Evolutionary conservation across 2,797 vertebrate genomes (phyloP).

Genomic region (Syngnathus acus): DNA sequence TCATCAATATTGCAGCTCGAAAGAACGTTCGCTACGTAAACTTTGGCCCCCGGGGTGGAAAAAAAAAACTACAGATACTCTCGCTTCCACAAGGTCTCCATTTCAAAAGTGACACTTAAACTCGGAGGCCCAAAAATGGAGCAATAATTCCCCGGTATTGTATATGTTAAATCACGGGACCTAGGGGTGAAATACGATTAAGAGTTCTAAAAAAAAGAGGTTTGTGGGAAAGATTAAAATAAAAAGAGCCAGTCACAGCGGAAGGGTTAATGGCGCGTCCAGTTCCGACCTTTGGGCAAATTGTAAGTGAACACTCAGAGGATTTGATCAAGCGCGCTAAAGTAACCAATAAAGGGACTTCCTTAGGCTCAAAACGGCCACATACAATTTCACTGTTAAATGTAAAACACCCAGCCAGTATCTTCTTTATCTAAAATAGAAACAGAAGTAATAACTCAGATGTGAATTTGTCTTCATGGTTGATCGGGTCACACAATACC

Average conservation of each 20-base stretch:
- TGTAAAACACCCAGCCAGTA: too few relatives aligned
- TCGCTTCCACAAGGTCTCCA: slow-evolving; percentile 36
- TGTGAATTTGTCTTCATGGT: too few relatives aligned
- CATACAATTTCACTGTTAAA: background rate
- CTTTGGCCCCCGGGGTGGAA: slow-evolving; percentile 32
- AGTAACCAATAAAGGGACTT: background rate
- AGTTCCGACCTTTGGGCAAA: slow-evolving; percentile 49
- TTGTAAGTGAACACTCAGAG: slow-evolving; percentile 37
- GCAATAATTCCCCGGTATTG: slow-evolving; percentile 17
- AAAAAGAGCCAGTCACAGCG: slow-evolving; percentile 29
- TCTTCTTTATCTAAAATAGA: background rate
- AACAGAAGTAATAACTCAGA: too few relatives aligned
- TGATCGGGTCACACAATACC: too few relatives aligned
- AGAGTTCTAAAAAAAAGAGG: slow-evolving; percentile 40
- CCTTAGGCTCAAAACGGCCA: background rate
- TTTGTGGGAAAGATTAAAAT: slow-evolving; percentile 50
- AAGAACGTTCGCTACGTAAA: slow-evolving; percentile 35
- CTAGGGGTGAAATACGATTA: slow-evolving; percentile 54
- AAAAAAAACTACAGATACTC: slow-evolving; percentile 23
- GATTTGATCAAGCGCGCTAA: slow-evolving; percentile 14
- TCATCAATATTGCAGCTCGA: slow-evolving; percentile 7
- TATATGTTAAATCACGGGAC: slow-evolving; percentile 34
- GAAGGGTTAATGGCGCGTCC: slow-evolving; percentile 36
- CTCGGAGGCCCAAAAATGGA: slow-evolving; percentile 35
- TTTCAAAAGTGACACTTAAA: slow-evolving; percentile 54